phyloP scores from a whole-genome alignment of 2,888 invertebrate species.

The Oscheius sp. region DNA sequence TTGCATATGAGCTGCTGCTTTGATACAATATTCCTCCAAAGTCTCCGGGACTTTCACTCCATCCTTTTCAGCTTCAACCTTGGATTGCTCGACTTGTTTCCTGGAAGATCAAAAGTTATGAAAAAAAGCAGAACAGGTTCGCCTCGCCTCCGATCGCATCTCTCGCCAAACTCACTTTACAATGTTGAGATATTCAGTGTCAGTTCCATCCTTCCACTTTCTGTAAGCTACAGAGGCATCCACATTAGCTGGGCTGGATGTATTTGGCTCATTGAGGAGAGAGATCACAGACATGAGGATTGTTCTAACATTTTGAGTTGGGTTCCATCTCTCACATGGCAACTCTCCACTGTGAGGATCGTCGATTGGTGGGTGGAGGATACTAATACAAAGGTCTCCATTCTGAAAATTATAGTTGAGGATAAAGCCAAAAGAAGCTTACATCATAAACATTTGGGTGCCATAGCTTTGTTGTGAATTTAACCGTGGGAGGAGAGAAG shows the following conservation, averaged over 20 bases:
- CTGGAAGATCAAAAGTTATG: slow-evolving; percentile 74
- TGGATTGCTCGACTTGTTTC: slow-evolving; percentile 94
- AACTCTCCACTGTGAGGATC: slow-evolving; percentile 98
- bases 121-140: neutral
- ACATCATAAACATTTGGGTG: slow-evolving; percentile 96
- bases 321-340: slow-evolving; percentile 99
- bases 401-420: slow-evolving; percentile 78
- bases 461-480: slow-evolving; percentile 99
- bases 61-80: slow-evolving; percentile 93
- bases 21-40: slow-evolving; percentile 95
- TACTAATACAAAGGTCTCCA: slow-evolving; percentile 98
- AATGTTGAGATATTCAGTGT: slow-evolving; percentile 97
- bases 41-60: slow-evolving; percentile 95
- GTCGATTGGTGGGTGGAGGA: slow-evolving; percentile 97
- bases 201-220: slow-evolving; percentile 89
- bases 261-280: slow-evolving; percentile 97
- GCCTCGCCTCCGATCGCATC: no score
- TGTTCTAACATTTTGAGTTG: slow-evolving; percentile 94
- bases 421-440: neutral
- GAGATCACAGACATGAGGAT: slow-evolving; percentile 97
- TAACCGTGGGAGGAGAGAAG: slow-evolving; percentile 95
- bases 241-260: slow-evolving; percentile 98
- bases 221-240: slow-evolving; percentile 99
- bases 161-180: slow-evolving; percentile 75
- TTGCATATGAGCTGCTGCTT: slow-evolving; percentile 85